These are phyloP conservation scores for Puntigrus tetrazona DNA, from an alignment of 2,113 vertebrate genomes.

Conservation along the genomic window DNA sequence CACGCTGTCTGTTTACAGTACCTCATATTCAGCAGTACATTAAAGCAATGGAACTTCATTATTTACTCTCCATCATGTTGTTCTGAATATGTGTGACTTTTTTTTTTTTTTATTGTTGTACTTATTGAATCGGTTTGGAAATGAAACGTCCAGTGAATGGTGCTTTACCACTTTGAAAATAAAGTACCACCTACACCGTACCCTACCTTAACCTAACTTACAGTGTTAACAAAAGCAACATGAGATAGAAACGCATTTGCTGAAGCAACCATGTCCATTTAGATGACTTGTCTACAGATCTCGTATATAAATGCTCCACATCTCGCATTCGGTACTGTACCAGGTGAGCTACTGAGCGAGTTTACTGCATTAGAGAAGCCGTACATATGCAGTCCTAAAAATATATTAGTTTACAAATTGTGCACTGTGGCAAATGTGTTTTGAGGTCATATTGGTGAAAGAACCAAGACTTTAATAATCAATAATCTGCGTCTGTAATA, in stretches of 20 bases:
- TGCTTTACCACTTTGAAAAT: background rate
- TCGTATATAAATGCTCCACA: background rate
- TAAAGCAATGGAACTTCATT: background rate
- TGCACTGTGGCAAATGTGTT: background rate
- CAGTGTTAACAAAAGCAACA: too few species aligned
- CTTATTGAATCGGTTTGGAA: background rate
- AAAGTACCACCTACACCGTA: background rate
- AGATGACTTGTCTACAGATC: too few species aligned
- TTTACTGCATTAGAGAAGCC: background rate
- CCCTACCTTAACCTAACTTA: background rate
- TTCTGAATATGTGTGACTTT: background rate
- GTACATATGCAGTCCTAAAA: background rate
- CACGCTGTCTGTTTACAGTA: background rate
- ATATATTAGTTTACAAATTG: background rate
- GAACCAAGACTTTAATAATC: background rate
- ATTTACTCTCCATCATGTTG: background rate
- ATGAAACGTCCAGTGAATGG: background rate
- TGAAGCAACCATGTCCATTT: background rate
- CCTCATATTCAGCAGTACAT: background rate
- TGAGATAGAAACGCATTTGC: background rate
- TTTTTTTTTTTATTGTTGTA: background rate
- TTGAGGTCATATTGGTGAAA: background rate
- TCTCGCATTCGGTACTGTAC: background rate
- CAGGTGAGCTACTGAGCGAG: background rate
- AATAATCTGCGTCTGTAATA: background rate